Conservation (phyloP, 2,888 invertebrate species). For the Phengaris alcon region DNA sequence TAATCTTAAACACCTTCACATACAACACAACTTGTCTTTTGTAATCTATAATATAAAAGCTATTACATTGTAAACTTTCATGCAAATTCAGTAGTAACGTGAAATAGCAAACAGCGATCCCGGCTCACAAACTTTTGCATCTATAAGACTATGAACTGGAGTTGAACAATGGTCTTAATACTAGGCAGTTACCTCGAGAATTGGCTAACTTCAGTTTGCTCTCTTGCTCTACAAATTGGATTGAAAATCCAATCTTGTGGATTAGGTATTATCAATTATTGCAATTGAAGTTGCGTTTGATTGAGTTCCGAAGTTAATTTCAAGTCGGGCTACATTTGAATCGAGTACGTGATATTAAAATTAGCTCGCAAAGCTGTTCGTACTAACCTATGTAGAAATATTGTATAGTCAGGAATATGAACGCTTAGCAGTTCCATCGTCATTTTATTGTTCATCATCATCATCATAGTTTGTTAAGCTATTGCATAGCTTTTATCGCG, state of each 20-base stretch:
- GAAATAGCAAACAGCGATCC: constrained; percentile 1
- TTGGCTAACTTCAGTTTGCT: constrained; percentile 37
- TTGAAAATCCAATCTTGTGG: constrained; percentile 55
- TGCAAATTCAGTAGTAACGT: not conserved
- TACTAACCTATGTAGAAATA: not conserved
- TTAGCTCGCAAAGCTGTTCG: not conserved
- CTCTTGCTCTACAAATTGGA: constrained; percentile 50
- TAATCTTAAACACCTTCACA: too few relatives aligned
- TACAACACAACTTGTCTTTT: too few relatives aligned
- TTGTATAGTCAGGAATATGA: too few relatives aligned
- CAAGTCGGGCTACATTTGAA: constrained; percentile 19
- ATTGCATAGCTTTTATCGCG: too few relatives aligned
- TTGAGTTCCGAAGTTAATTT: constrained; percentile 32
- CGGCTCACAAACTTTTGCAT: constrained; percentile 5
- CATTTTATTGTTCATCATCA: too few relatives aligned
- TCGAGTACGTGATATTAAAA: constrained; percentile 13
- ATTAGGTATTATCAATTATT: constrained; percentile 28
- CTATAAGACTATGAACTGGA: not conserved
- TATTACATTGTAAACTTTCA: constrained; percentile 11
- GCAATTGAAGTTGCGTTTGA: constrained; percentile 41
- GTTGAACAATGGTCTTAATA: constrained; percentile 22
- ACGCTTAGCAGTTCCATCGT: too few relatives aligned
- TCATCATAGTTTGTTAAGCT: too few relatives aligned
- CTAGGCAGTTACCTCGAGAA: constrained; percentile 10
- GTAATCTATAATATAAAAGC: not conserved